Percentiles rank a stretch among this genome's conserved stretches.
Conservation (phyloP, 1,140 invertebrate genomes). For the Eupeodes corollae region DNA sequence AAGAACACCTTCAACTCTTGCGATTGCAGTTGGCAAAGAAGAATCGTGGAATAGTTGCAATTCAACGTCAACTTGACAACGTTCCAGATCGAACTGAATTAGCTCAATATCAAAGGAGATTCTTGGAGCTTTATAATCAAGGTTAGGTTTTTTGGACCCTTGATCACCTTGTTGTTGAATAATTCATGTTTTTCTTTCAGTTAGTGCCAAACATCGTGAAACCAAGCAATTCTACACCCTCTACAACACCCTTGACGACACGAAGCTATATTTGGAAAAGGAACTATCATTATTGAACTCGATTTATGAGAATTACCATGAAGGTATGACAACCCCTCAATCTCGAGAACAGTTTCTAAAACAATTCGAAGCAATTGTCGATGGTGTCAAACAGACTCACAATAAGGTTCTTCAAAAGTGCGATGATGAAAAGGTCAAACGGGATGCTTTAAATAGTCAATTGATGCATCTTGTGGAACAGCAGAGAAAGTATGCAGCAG, state of each 20-base stretch:
- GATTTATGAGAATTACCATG: constrained; percentile 82
- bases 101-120: constrained; percentile 87
- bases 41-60: constrained; percentile 67
- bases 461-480: constrained; percentile 64
- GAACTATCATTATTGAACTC: constrained; percentile 87
- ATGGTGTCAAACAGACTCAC: constrained; percentile 70
- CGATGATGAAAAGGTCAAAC: constrained; percentile 57
- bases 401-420: constrained; percentile 56
- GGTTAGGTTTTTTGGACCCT: constrained; percentile 42
- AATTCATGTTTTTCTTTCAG: constrained; percentile 39
- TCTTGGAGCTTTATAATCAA: constrained; percentile 94
- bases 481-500: constrained; percentile 71
- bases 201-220: constrained; percentile 87
- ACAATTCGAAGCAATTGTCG: constrained; percentile 78
- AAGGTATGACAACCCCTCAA: constrained; percentile 56
- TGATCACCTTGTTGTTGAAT: no score
- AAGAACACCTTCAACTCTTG: constrained; percentile 34
- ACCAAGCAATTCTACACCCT: constrained; percentile 95
- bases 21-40: constrained; percentile 62
- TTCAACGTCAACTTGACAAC: constrained; percentile 75
- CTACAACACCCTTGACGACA: constrained; percentile 92
- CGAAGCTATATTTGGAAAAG: constrained; percentile 80
- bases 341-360: constrained; percentile 76
- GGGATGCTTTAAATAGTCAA: constrained; percentile 58
- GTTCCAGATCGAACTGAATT: constrained; percentile 85